A percentile compares a stretch with the other conserved stretches of the same genome.
phyloP scores from a whole-genome alignment of 2,888 invertebrate species.

The Nemurella pictetii region DNA sequence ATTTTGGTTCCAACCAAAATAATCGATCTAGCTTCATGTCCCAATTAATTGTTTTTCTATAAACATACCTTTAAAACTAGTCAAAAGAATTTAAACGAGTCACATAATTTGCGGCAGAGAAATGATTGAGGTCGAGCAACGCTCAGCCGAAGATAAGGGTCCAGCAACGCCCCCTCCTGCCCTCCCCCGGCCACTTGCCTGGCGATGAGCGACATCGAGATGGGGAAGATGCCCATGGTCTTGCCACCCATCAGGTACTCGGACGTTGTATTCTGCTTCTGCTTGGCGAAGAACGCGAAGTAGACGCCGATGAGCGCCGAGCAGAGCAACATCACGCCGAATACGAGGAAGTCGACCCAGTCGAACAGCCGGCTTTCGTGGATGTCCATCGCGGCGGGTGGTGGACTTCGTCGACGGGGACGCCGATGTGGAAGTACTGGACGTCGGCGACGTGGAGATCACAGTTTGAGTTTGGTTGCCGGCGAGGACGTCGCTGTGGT shows the following conservation, averaged over 20 bases:
- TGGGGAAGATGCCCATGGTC: conserved; percentile 76
- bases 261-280: conserved; percentile 68
- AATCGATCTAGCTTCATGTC: too few relatives aligned
- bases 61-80: too few relatives aligned
- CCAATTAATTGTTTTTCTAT: too few relatives aligned
- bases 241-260: conserved; percentile 76
- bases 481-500: background rate
- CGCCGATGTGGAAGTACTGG: background rate
- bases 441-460: background rate
- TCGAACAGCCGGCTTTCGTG: conserved; percentile 53
- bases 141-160: too few relatives aligned
- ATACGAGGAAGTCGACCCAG: conserved; percentile 66
- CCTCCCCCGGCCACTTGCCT: conserved; percentile 58
- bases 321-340: conserved; percentile 64
- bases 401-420: background rate
- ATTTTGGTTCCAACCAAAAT: too few relatives aligned
- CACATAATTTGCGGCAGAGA: too few relatives aligned
- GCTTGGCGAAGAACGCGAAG: conserved; percentile 68
- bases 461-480: background rate
- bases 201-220: conserved; percentile 75
- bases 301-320: conserved; percentile 70
- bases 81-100: too few relatives aligned
- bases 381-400: background rate
- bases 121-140: too few relatives aligned
- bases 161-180: too few relatives aligned